Conservation (phyloP, 2,113 vertebrate genomes). For the Heloderma charlesbogerti region DNA sequence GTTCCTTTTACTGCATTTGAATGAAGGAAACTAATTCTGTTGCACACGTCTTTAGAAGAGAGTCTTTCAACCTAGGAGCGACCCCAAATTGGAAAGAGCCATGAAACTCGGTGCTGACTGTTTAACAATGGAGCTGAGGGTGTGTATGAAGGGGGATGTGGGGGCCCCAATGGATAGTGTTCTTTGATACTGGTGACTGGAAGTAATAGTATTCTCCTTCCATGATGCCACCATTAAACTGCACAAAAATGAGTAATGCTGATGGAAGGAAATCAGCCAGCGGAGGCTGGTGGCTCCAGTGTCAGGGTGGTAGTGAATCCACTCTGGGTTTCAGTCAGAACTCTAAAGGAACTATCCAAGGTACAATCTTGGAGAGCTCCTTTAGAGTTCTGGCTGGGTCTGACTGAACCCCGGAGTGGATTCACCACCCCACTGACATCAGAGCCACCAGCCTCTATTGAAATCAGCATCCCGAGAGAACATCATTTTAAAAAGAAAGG, state of each 20-base stretch:
- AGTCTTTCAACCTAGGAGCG: neutral
- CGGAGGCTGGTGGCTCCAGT: too few species aligned
- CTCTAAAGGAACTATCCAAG: neutral
- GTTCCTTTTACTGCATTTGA: slow-evolving; percentile 12
- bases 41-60: neutral
- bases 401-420: too few species aligned
- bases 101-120: neutral
- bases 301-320: neutral
- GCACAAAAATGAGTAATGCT: neutral
- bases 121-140: neutral
- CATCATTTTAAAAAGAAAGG: too few species aligned
- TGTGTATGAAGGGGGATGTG: too few species aligned
- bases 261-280: neutral
- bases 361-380: too few species aligned
- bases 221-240: neutral
- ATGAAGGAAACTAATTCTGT: neutral
- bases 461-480: neutral
- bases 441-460: too few species aligned
- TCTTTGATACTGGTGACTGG: neutral
- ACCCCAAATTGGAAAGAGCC: neutral
- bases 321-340: neutral
- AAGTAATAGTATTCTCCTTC: neutral
- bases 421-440: too few species aligned
- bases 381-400: too few species aligned
- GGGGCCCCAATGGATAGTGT: too few species aligned